Conservation (phyloP, 2,888 invertebrate species). For the Apoda limacodes region DNA sequence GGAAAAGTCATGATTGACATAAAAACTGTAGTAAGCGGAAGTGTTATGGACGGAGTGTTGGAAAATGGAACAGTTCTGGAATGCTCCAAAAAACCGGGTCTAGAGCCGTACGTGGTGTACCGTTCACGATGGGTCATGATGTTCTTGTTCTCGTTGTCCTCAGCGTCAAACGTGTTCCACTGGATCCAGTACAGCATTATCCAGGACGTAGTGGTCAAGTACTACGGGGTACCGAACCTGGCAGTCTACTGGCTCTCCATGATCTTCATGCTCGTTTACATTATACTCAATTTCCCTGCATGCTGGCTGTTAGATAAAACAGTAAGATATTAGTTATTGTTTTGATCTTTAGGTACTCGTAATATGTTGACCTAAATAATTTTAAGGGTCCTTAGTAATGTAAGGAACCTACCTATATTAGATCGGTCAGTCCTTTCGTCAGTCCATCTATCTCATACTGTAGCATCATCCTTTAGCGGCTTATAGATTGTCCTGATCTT, state of each 20-base stretch:
- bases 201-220: conserved; percentile 75
- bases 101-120: conserved; percentile 69
- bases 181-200: conserved; percentile 94
- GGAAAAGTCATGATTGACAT: too few relatives aligned
- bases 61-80: conserved; percentile 25
- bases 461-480: conserved; percentile 7
- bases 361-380: too few relatives aligned
- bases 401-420: too few relatives aligned
- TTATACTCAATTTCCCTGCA: conserved; percentile 95
- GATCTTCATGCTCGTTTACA: conserved; percentile 91
- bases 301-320: conserved; percentile 93
- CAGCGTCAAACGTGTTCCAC: conserved; percentile 87
- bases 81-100: conserved; percentile 43
- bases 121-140: conserved; percentile 83
- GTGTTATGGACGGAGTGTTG: conserved; percentile 28
- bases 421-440: too few relatives aligned
- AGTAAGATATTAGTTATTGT: too few relatives aligned
- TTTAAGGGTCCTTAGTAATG: conserved; percentile 31
- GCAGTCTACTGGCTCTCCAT: conserved; percentile 92
- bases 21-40: too few relatives aligned
- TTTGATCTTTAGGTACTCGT: too few relatives aligned
- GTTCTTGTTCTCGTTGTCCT: conserved; percentile 83
- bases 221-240: conserved; percentile 73
- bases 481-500: too few relatives aligned
- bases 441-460: too few relatives aligned